These are phyloP conservation scores for Orchesella flavescens DNA, from an alignment of 2,888 invertebrate genomes.

Conservation along the genomic window DNA sequence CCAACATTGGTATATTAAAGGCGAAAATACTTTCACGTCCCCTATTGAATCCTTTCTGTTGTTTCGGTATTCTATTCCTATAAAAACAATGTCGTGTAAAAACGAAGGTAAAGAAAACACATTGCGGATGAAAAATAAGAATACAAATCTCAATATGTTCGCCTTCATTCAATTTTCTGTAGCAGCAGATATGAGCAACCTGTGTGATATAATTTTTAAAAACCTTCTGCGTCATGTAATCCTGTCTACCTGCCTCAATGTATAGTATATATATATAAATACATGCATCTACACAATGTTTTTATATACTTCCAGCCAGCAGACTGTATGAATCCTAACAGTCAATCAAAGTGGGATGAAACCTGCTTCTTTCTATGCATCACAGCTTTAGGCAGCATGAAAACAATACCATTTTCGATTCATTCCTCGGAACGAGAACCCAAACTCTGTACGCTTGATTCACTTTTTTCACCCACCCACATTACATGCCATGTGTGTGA, in stretches of 20 bases:
- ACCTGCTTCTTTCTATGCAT: no score
- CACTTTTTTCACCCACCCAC: constrained; percentile 9
- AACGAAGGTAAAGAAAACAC: neutral
- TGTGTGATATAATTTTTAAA: constrained; percentile 15
- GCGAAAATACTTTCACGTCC: neutral
- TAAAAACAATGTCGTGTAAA: no score
- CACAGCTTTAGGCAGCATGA: constrained; percentile 5
- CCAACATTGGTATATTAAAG: neutral
- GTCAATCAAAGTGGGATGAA: no score
- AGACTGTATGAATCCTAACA: no score
- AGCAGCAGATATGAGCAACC: neutral
- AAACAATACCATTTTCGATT: constrained; percentile 33
- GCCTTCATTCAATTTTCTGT: constrained; percentile 9
- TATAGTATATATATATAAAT: no score
- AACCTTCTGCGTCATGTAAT: constrained; percentile 21
- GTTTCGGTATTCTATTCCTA: neutral
- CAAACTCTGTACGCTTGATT: no score
- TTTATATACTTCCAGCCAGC: no score
- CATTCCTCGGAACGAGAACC: neutral
- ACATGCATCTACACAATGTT: no score
- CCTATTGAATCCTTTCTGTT: no score
- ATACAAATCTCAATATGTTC: constrained; percentile 25
- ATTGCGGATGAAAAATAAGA: constrained; percentile 5
- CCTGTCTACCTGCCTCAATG: neutral
- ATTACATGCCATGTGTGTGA: neutral